Conservation (phyloP, 2,797 vertebrate genomes). For the Borostomias antarcticus region DNA sequence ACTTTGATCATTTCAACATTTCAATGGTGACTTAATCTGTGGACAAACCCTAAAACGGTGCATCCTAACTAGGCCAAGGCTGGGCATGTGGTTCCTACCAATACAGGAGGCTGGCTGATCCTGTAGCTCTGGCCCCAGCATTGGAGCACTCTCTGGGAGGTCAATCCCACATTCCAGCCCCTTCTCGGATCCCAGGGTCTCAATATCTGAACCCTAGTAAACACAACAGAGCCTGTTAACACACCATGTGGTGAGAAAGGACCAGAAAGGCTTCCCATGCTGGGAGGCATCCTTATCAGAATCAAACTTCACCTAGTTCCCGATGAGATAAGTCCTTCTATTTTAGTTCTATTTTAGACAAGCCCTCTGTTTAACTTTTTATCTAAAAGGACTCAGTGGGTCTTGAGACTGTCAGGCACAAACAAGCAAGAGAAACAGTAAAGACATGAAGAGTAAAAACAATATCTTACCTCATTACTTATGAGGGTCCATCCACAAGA, state of each 20-base stretch:
- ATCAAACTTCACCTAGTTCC: not conserved
- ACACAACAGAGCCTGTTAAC: slow-evolving; percentile 11
- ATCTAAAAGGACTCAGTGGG: too few relatives aligned
- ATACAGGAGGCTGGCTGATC: slow-evolving; percentile 52
- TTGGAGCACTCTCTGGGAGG: slow-evolving; percentile 58
- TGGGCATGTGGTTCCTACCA: slow-evolving; percentile 47
- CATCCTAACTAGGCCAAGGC: not conserved
- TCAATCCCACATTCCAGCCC: slow-evolving; percentile 62
- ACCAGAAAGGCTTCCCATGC: not conserved
- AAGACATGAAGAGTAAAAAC: not conserved
- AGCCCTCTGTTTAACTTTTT: too few relatives aligned
- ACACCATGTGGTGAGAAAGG: too few relatives aligned
- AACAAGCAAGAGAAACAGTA: not conserved
- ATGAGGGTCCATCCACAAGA: slow-evolving; percentile 98
- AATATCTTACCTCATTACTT: slow-evolving; percentile 87
- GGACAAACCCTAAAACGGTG: not conserved
- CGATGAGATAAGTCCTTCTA: not conserved
- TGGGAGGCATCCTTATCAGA: not conserved
- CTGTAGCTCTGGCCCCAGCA: slow-evolving; percentile 60
- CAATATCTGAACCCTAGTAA: slow-evolving; percentile 90
- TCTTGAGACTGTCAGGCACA: too few relatives aligned
- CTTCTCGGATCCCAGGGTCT: slow-evolving; percentile 80
- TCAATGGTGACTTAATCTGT: not conserved
- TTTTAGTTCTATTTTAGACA: too few relatives aligned
- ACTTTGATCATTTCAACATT: not conserved